phyloP scores from a whole-genome alignment of 2,888 invertebrate genomes.

The Netelia inedita region DNA sequence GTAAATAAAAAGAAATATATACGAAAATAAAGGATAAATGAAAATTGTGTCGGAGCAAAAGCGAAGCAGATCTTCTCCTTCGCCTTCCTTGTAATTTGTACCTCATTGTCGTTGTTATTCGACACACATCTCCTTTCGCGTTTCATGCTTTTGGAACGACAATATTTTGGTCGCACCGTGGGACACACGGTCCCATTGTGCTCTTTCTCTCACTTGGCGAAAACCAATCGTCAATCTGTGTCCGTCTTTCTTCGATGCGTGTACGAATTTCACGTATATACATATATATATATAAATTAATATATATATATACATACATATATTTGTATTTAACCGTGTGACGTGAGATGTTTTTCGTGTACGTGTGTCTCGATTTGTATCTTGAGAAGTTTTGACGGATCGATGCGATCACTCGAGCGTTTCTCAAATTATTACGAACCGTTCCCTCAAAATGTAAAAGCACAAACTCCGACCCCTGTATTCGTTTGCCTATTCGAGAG shows the following conservation, averaged over 20 bases:
- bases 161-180: constrained; percentile 25
- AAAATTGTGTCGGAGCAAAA: constrained; percentile 43
- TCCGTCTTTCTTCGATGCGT: neutral
- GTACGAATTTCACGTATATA: constrained; percentile 2
- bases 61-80: constrained; percentile 57
- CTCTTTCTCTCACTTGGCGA: constrained; percentile 8
- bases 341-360: neutral
- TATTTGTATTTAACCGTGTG: neutral
- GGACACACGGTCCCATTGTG: constrained; percentile 19
- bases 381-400: constrained; percentile 47
- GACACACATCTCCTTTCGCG: constrained; percentile 16
- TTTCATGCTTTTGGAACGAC: constrained; percentile 17
- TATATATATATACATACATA: neutral
- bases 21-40: constrained; percentile 44
- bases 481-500: constrained; percentile 38
- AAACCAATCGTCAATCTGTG: constrained; percentile 25
- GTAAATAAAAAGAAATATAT: constrained; percentile 66
- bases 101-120: constrained; percentile 17
- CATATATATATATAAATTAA: neutral
- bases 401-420: constrained; percentile 49
- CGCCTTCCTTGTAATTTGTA: constrained; percentile 62
- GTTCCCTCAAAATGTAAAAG: constrained; percentile 30
- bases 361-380: constrained; percentile 29
- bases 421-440: constrained; percentile 15
- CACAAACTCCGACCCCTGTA: constrained; percentile 18